Percentiles rank a stretch among this genome's conserved stretches.
Conservation (phyloP, 2,113 vertebrate genomes). For the Rattus norvegicus region DNA sequence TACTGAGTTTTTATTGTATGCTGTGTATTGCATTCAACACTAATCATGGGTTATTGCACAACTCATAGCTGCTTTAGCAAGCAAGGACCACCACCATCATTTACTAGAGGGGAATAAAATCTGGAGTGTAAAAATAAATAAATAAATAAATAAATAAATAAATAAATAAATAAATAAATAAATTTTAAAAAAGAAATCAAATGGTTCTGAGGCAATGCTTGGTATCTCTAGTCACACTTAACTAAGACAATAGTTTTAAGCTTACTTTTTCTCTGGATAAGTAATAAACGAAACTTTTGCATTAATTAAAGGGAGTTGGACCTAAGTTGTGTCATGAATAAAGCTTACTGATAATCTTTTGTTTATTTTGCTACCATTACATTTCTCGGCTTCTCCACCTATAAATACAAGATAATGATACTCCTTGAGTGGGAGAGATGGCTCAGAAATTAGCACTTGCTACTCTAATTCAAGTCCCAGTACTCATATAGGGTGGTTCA, state of each 20-base stretch:
- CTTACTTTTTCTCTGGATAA: neutral
- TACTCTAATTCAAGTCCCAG: neutral
- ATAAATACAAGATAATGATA: neutral
- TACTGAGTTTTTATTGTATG: neutral
- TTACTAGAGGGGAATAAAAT: neutral
- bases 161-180: neutral
- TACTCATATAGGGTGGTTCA: neutral
- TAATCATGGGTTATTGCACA: neutral
- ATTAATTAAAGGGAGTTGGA: conserved; percentile 20
- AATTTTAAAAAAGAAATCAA: neutral
- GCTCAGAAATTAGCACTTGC: neutral
- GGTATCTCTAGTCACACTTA: neutral
- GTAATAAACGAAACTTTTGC: neutral
- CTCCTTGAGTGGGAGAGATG: neutral
- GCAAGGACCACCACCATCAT: neutral
- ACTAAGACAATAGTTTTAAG: neutral
- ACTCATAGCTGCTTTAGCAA: neutral
- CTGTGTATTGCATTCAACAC: neutral
- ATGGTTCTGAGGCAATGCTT: neutral
- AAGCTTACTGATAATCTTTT: neutral
- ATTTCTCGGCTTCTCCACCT: conserved; percentile 14
- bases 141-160: neutral
- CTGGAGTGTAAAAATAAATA: neutral
- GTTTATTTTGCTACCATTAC: neutral
- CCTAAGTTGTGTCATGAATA: neutral